Percentiles rank a stretch among this genome's conserved stretches.
Conservation (phyloP, 1,140 invertebrate genomes). For the Dendrolimus punctatus region DNA sequence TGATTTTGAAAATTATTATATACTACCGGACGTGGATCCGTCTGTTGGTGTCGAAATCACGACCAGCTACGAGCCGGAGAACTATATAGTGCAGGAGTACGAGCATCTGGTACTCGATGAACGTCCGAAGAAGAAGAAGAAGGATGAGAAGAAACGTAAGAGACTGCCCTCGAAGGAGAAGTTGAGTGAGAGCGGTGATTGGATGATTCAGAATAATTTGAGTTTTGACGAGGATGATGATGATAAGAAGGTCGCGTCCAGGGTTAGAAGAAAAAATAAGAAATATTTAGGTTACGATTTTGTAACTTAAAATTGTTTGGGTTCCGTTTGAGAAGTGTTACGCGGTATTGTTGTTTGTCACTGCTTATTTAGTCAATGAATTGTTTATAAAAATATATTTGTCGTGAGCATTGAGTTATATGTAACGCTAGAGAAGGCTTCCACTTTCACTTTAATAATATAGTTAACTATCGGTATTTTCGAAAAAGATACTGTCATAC, state of each 20-base stretch:
- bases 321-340: not conserved
- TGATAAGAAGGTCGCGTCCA: constrained; percentile 39
- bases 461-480: too few relatives aligned
- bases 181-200: constrained; percentile 39
- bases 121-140: constrained; percentile 35
- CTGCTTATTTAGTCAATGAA: too few relatives aligned
- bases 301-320: constrained; percentile 35
- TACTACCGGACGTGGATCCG: constrained; percentile 53
- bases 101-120: constrained; percentile 50
- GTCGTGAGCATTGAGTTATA: too few relatives aligned
- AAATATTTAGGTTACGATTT: constrained; percentile 61
- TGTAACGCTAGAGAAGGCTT: too few relatives aligned
- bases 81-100: constrained; percentile 54
- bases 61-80: constrained; percentile 53
- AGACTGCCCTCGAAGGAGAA: constrained; percentile 5
- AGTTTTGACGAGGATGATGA: constrained; percentile 50
- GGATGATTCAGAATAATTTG: constrained; percentile 46
- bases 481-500: too few relatives aligned
- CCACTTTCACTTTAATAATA: too few relatives aligned
- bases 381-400: too few relatives aligned
- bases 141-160: constrained; percentile 41
- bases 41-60: constrained; percentile 53
- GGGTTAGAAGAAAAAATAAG: constrained; percentile 62
- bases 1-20: constrained; percentile 60
- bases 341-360: not conserved